These are phyloP conservation scores for Drosophila saltans DNA, from an alignment of 1,140 invertebrate species.

Conservation along the genomic window DNA sequence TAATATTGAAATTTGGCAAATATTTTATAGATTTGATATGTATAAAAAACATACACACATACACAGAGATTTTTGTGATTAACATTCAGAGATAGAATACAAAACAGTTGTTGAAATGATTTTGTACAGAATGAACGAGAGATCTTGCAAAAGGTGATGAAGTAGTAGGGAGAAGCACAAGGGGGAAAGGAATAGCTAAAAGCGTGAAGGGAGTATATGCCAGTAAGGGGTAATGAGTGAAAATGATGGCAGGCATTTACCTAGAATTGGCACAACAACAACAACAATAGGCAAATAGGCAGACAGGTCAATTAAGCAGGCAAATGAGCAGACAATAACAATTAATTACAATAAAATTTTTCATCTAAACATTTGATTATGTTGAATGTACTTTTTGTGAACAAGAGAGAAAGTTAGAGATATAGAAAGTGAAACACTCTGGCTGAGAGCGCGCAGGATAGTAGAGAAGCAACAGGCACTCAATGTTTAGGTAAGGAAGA, in stretches of 20 bases:
- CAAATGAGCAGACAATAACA: slow-evolving; percentile 34
- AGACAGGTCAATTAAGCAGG: slow-evolving; percentile 39
- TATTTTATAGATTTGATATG: slow-evolving; percentile 12
- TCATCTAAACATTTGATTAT: slow-evolving; percentile 40
- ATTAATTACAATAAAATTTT: slow-evolving; percentile 10
- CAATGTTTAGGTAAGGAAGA: not conserved
- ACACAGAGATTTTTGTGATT: slow-evolving; percentile 43
- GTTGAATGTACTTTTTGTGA: slow-evolving; percentile 14
- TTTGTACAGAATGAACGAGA: slow-evolving; percentile 53
- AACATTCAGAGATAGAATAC: slow-evolving; percentile 54
- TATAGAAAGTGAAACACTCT: no score
- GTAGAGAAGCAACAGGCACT: slow-evolving; percentile 8
- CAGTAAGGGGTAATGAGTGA: not conserved
- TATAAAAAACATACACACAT: slow-evolving; percentile 25
- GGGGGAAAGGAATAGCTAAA: slow-evolving; percentile 23
- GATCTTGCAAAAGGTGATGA: slow-evolving; percentile 14
- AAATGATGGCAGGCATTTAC: slow-evolving; percentile 22
- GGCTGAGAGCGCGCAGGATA: slow-evolving; percentile 26
- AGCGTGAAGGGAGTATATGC: slow-evolving; percentile 21
- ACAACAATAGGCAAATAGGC: not conserved
- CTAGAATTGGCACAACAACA: not conserved
- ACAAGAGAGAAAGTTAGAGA: not conserved
- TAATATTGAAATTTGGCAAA: slow-evolving; percentile 44
- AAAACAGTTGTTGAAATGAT: slow-evolving; percentile 31
- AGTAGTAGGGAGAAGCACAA: not conserved